phyloP scores from a whole-genome alignment of 2,113 vertebrate genomes.

The Oncorhynchus gorbuscha region DNA sequence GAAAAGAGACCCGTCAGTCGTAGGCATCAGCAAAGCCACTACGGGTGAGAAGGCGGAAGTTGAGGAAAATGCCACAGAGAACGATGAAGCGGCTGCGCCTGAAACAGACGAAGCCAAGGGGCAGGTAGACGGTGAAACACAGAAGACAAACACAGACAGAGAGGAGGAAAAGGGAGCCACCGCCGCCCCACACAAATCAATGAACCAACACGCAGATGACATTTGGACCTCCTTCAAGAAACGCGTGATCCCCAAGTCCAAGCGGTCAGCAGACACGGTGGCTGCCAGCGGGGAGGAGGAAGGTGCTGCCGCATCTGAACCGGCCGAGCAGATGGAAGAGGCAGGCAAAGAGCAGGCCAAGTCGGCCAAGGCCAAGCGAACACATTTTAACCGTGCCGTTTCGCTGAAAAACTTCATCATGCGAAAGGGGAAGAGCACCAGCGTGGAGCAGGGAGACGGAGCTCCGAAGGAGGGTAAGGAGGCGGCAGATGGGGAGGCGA shows the following conservation, averaged over 20 bases:
- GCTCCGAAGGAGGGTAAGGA: conserved; percentile 60
- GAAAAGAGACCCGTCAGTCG: conserved; percentile 76
- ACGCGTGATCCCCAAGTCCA: conserved; percentile 76
- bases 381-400: conserved; percentile 75
- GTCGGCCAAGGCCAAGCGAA: conserved; percentile 72
- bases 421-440: conserved; percentile 76
- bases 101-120: conserved; percentile 46
- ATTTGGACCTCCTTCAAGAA: conserved; percentile 82
- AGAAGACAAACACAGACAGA: conserved; percentile 42
- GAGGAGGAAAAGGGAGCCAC: conserved; percentile 60
- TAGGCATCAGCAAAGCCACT: conserved; percentile 70
- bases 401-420: conserved; percentile 82
- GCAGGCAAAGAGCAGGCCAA: conserved; percentile 69
- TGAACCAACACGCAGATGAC: conserved; percentile 74
- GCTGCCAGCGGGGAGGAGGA: conserved; percentile 64
- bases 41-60: conserved; percentile 65
- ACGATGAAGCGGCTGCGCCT: conserved; percentile 20
- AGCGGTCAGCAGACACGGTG: conserved; percentile 66
- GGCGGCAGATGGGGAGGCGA: conserved; percentile 48
- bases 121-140: conserved; percentile 46
- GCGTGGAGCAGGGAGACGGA: conserved; percentile 68
- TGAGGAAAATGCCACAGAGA: conserved; percentile 34
- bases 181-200: not conserved
- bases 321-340: conserved; percentile 59
- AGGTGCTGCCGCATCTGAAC: conserved; percentile 11